Percentiles rank a stretch among this genome's conserved stretches.
These are phyloP conservation scores for Cylloceria caligata DNA, from an alignment of 2,888 invertebrate genomes.

Conservation along the genomic window DNA sequence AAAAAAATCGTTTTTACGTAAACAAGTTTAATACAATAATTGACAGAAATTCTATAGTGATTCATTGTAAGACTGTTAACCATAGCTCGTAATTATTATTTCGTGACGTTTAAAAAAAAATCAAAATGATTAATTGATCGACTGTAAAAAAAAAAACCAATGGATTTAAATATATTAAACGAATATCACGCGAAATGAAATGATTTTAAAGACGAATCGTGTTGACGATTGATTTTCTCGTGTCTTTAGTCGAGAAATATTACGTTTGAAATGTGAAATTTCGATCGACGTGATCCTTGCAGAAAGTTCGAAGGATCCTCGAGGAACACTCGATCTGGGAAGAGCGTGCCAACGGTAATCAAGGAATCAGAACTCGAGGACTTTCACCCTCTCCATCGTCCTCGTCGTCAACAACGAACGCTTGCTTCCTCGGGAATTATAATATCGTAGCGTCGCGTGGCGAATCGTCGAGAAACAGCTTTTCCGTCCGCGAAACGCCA, in stretches of 20 bases:
- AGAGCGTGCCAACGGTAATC: slow-evolving; percentile 65
- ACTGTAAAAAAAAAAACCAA: not conserved
- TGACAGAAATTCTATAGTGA: not conserved
- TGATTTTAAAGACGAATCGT: not conserved
- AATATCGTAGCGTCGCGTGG: slow-evolving; percentile 78
- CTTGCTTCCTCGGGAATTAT: slow-evolving; percentile 69
- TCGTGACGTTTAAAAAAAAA: not conserved
- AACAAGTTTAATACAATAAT: too few relatives aligned
- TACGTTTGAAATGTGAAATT: slow-evolving; percentile 1
- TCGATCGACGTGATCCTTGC: slow-evolving; percentile 32
- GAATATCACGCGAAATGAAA: too few relatives aligned
- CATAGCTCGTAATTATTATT: not conserved
- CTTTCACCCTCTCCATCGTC: slow-evolving; percentile 53
- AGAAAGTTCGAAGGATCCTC: slow-evolving; percentile 74
- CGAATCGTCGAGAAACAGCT: slow-evolving; percentile 77
- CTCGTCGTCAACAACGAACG: slow-evolving; percentile 46
- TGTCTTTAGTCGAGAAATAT: not conserved
- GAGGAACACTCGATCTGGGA: slow-evolving; percentile 72
- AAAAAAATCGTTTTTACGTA: not conserved
- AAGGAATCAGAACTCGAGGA: slow-evolving; percentile 56
- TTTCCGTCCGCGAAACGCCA: slow-evolving; percentile 74
- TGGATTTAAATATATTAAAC: too few relatives aligned
- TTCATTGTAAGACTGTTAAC: not conserved
- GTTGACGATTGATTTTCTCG: not conserved
- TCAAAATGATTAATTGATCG: not conserved